Percentiles rank a stretch among this genome's conserved stretches.
Conservation (phyloP, 2,113 vertebrate species). For the Dicaeum eximium region DNA sequence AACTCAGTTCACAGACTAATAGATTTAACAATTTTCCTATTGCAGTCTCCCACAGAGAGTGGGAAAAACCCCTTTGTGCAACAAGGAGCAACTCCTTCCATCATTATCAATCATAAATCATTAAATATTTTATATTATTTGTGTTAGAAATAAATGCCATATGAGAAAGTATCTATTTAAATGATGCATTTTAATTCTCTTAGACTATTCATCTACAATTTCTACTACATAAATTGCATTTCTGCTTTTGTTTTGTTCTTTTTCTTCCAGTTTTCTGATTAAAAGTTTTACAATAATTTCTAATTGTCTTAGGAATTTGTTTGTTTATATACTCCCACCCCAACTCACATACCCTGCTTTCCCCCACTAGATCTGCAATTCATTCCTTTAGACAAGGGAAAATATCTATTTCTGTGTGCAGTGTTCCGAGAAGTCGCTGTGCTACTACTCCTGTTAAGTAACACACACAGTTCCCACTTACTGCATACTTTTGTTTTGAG, state of each 20-base stretch:
- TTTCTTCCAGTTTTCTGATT: not conserved
- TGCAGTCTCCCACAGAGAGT: not conserved
- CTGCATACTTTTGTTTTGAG: slow-evolving; percentile 28
- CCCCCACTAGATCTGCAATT: not conserved
- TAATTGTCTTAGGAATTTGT: not conserved
- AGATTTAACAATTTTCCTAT: not conserved
- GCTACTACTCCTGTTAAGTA: not conserved
- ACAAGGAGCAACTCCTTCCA: not conserved
- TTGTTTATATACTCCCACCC: not conserved
- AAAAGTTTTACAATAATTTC: not conserved
- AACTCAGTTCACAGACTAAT: not conserved
- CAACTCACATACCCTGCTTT: not conserved
- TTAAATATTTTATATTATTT: not conserved
- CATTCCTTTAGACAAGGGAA: not conserved
- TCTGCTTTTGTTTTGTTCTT: not conserved
- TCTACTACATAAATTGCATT: not conserved
- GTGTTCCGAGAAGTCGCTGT: not conserved
- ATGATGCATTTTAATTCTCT: not conserved
- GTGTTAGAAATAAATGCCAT: not conserved
- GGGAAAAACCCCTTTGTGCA: not conserved
- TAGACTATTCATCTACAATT: not conserved
- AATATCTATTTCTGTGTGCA: not conserved
- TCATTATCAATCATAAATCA: not conserved
- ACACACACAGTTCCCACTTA: not conserved
- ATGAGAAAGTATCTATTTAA: not conserved